Percentiles rank a stretch among this genome's conserved stretches.
Evolutionary conservation across 1,140 invertebrate species (phyloP).

Genomic region (Drosophila equinoxialis): DNA sequence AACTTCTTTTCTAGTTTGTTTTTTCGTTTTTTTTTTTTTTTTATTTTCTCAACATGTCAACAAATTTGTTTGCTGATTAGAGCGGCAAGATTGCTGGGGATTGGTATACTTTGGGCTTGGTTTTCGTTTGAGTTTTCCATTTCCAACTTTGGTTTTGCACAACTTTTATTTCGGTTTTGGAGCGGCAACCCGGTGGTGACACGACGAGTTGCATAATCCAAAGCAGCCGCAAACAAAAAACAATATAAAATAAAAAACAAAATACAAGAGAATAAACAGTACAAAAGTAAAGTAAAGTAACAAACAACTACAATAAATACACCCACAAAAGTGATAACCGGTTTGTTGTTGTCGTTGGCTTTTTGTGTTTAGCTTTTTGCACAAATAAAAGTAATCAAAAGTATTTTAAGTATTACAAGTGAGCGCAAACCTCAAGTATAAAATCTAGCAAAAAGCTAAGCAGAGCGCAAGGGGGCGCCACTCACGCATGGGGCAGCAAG

Average conservation of each 20-base stretch:
- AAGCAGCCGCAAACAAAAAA: conserved; percentile 31
- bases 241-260: conserved; percentile 41
- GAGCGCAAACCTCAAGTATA: conserved; percentile 56
- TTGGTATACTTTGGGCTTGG: neutral
- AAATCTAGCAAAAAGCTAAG: conserved; percentile 16
- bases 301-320: conserved; percentile 46
- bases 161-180: conserved; percentile 58
- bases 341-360: conserved; percentile 40
- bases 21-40: conserved; percentile 20
- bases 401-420: conserved; percentile 51
- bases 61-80: conserved; percentile 68
- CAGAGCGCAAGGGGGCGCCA: conserved; percentile 48
- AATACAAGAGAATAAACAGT: conserved; percentile 22
- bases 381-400: conserved; percentile 52
- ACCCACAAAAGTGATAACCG: conserved; percentile 68
- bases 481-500: conserved; percentile 45
- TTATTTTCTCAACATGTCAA: conserved; percentile 58
- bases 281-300: conserved; percentile 21
- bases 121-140: conserved; percentile 1
- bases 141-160: conserved; percentile 48
- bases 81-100: conserved; percentile 47
- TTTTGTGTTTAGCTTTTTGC: conserved; percentile 40
- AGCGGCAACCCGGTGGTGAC: conserved; percentile 57
- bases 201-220: conserved; percentile 73
- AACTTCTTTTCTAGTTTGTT: conserved; percentile 17